These are phyloP conservation scores for Acyrthosiphon pisum DNA, from an alignment of 1,140 invertebrate genomes.

Conservation along the genomic window DNA sequence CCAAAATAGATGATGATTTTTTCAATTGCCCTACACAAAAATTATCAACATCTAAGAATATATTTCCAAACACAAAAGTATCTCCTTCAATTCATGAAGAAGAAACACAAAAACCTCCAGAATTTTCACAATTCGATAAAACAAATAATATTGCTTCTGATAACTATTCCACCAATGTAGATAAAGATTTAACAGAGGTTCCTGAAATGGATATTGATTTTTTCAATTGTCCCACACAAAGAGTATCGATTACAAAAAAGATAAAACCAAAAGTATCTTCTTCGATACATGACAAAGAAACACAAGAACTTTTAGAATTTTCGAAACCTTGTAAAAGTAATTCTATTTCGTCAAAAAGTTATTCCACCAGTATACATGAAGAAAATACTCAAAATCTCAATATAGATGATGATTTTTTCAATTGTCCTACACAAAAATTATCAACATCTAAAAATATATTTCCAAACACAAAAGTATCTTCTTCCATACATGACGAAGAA, in stretches of 20 bases:
- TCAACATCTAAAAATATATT: neutral
- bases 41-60: neutral
- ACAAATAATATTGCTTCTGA: neutral
- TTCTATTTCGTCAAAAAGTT: rapidly evolving
- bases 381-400: neutral
- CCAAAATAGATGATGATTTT: neutral
- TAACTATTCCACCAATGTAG: neutral
- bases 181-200: neutral
- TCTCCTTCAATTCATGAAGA: neutral
- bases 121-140: neutral
- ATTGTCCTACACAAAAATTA: slow-evolving; percentile 9
- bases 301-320: neutral
- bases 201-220: neutral
- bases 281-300: neutral
- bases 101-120: neutral
- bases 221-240: slow-evolving; percentile 34
- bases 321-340: neutral
- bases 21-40: slow-evolving; percentile 28
- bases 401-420: slow-evolving; percentile 29
- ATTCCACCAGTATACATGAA: no score
- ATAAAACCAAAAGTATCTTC: neutral
- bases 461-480: neutral
- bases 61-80: neutral
- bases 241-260: neutral
- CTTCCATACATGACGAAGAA: neutral